Evolutionary conservation across 2,113 vertebrate species (phyloP).

Genomic region (Spilogale gracilis): DNA sequence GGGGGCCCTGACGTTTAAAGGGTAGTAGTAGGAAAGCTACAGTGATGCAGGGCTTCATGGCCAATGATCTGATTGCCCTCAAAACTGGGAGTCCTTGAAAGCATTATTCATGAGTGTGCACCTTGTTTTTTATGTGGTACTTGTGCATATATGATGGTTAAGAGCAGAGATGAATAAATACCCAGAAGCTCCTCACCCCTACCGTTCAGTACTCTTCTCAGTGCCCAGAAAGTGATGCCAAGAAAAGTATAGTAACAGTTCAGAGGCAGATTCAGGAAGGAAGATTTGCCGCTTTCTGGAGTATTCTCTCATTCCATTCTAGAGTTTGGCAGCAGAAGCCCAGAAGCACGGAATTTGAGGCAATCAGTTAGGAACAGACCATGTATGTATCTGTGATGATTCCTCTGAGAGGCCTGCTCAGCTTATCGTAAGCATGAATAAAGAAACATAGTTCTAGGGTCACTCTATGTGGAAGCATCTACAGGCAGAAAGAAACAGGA

Average conservation of each 20-base stretch:
- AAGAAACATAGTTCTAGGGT: neutral
- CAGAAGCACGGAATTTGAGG: accelerated
- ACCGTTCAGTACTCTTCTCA: neutral
- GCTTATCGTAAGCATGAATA: neutral
- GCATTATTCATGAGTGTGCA: neutral
- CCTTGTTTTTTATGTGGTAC: neutral
- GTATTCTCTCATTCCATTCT: neutral
- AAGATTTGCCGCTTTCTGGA: neutral
- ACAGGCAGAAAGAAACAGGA: neutral
- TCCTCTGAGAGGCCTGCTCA: neutral
- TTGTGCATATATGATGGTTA: neutral
- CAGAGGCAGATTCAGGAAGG: neutral
- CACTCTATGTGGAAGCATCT: neutral
- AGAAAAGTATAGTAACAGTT: neutral
- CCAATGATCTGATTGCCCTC: neutral
- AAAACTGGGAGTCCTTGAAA: neutral
- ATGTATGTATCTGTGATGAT: neutral
- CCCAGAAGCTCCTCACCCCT: neutral
- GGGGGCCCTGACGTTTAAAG: neutral
- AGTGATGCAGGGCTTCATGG: neutral
- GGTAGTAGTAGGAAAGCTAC: neutral
- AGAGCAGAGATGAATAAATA: neutral
- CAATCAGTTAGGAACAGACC: neutral
- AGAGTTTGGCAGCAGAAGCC: neutral
- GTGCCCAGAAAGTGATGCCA: neutral